Evolutionary conservation across 92 coral and sea anemone genomes (phyloP).

Genomic region (Palythoa heliodiscus): DNA sequence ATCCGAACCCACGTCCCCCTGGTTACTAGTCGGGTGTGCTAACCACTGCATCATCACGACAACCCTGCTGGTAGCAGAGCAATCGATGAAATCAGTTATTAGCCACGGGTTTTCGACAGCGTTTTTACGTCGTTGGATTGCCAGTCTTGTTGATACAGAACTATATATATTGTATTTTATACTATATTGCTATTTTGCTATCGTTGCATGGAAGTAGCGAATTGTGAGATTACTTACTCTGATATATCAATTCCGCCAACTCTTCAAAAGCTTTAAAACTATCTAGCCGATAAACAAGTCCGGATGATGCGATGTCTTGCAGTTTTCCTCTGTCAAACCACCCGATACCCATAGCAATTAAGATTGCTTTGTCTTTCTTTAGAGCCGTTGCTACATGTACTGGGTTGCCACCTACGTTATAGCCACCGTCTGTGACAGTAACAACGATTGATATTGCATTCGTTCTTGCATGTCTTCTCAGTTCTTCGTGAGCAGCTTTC

Average conservation of each 20-base stretch:
- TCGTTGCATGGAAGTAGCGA: too few species aligned
- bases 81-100: too few species aligned
- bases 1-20: too few species aligned
- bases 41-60: too few species aligned
- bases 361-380: background rate
- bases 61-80: too few species aligned
- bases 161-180: too few species aligned
- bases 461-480: background rate
- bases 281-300: background rate
- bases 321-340: background rate
- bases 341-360: background rate
- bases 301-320: background rate
- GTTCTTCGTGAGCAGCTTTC: background rate
- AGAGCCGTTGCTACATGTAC: background rate
- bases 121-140: too few species aligned
- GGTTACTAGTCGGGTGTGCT: too few species aligned
- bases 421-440: background rate
- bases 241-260: constrained; percentile 5
- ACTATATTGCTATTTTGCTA: too few species aligned
- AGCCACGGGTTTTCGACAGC: too few species aligned
- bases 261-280: background rate
- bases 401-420: background rate
- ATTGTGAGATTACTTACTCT: too few species aligned
- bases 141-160: too few species aligned
- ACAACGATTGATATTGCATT: background rate